Evolutionary conservation across 2,113 vertebrate species (phyloP).

Genomic region (Passer domesticus): DNA sequence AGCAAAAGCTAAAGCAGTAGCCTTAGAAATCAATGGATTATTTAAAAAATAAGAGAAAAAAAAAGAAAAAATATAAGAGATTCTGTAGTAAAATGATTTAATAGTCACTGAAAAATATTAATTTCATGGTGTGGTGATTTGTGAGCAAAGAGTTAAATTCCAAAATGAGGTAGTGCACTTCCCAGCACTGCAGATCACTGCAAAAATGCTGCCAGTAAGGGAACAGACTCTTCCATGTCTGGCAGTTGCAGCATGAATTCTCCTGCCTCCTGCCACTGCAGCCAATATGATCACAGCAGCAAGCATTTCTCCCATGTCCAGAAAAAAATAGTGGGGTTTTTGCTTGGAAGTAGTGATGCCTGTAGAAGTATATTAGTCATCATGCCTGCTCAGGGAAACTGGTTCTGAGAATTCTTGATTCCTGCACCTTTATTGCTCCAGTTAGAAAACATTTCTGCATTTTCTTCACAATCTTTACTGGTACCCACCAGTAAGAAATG

Average conservation of each 20-base stretch:
- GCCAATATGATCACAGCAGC: slow-evolving; percentile 26
- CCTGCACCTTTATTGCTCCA: neutral
- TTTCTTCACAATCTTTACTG: neutral
- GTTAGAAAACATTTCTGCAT: neutral
- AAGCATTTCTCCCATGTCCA: neutral
- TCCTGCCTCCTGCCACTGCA: slow-evolving; percentile 20
- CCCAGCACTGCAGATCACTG: slow-evolving; percentile 16
- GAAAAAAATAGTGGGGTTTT: neutral
- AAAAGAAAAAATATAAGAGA: fast-evolving
- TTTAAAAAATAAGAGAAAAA: fast-evolving
- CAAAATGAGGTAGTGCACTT: slow-evolving; percentile 27
- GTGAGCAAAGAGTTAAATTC: slow-evolving; percentile 47
- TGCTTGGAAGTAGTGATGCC: slow-evolving; percentile 8
- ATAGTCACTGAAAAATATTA: neutral
- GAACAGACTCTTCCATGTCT: slow-evolving; percentile 31
- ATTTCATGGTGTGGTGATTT: neutral
- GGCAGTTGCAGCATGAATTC: slow-evolving; percentile 25
- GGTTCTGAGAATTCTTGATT: neutral
- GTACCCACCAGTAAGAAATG: neutral
- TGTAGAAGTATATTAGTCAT: slow-evolving; percentile 22
- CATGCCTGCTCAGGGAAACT: neutral
- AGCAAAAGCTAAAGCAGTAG: neutral
- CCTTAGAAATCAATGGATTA: neutral
- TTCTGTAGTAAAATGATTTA: neutral
- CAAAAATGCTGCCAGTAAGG: slow-evolving; percentile 36